These are phyloP conservation scores for Standfussiana lucernea DNA, from an alignment of 2,888 invertebrate genomes.

Conservation along the genomic window DNA sequence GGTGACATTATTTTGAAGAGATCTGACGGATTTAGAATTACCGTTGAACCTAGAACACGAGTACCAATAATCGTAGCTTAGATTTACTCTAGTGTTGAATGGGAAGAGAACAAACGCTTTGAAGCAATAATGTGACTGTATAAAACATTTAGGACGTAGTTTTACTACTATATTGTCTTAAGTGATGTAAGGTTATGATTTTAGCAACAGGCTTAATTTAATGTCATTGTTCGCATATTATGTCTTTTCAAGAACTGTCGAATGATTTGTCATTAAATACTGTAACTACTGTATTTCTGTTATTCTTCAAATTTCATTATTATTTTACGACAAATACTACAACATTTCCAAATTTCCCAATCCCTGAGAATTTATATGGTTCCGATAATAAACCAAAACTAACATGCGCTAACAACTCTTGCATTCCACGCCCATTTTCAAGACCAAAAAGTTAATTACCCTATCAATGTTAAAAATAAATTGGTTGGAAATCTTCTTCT, in stretches of 20 bases:
- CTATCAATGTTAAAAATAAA: not conserved
- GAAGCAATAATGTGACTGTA: not conserved
- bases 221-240: not conserved
- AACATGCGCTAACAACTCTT: not conserved
- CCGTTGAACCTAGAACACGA: constrained; percentile 91
- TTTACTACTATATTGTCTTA: not conserved
- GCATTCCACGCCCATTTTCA: not conserved
- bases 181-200: not conserved
- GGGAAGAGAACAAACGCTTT: not conserved
- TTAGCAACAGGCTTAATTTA: not conserved
- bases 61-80: constrained; percentile 66
- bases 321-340: not conserved
- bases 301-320: not conserved
- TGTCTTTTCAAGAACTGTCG: not conserved
- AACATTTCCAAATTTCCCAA: not conserved
- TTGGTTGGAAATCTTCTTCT: not conserved
- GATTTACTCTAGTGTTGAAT: not conserved
- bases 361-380: not conserved
- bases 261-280: constrained; percentile 1
- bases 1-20: constrained; percentile 94
- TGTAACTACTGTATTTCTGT: not conserved
- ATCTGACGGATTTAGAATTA: constrained; percentile 93
- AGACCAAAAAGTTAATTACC: not conserved
- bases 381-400: not conserved
- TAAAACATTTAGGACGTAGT: not conserved